Base-by-base conservation (phyloP, 2,797 vertebrate genomes). In the Pteronotus mesoamericanus region DNA sequence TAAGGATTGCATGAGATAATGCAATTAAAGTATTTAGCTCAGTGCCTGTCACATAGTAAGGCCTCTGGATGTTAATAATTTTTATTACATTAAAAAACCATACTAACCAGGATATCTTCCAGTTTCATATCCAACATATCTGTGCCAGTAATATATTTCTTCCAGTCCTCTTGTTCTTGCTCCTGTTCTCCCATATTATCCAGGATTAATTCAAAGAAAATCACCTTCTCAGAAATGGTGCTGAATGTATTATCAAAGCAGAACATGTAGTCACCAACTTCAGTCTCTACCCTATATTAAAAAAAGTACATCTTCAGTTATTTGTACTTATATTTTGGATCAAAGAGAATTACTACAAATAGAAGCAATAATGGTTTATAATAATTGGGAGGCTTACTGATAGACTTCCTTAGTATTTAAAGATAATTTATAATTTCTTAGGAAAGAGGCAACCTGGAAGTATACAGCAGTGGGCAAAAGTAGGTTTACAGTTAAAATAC, bases 201-300 rank as follows among this genome's bases (percentile, higher is more conserved):
- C 98, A 99, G 98, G 96, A 99, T 99, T 98, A 99, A 96, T 98
- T 99, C 99, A 95, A 99, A 99, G 99, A 99, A 99, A 98, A 99
- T 99, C 24, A 99, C 98, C 98, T 99, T 99, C 98, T 99, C 99
- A 0, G 99, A 99, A 96, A 99, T 98, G 1, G 99, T 97, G 95
- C 99, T 99, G 98, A 99, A 99, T 2, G 99, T 99, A 98, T 99
- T 99, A 98, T 99, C 99, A 93, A 99, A 99, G 98, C 99, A 99
- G 98, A 99, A 99, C 99, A 99, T 99, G 98, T 99, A 99, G 98
- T 99, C 99, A 68, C 99, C 99, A 21, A 99, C 99, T 97, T 99
- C 99, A 0, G 99, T 99, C 98, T 99, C 99, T 80, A 99, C 96
- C 26, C 99, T 99, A 98, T 39, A 74, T 80, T 51, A 14, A 86